Evolutionary conservation across 2,113 vertebrate species (phyloP), one percentile per base, ranked within the genome.

Genomic region (Sapajus apella): DNA sequence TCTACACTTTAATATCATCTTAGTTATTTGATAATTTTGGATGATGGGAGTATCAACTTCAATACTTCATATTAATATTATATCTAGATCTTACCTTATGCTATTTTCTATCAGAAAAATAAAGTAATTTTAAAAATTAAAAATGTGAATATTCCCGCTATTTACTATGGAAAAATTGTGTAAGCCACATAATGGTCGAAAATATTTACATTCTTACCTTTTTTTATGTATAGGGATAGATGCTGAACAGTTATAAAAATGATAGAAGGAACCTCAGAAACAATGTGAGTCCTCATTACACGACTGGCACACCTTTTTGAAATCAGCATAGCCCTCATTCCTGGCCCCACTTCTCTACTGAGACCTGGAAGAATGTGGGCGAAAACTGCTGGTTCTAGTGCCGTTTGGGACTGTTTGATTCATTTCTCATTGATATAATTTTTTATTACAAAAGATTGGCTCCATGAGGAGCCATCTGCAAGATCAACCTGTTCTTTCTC

Each of bases 71-170:
- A 72, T 25, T 76, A 76, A 56, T 32, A 13, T 61, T 68, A 16
- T 79, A 18, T 83, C 75, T 17, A 40, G 30, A 79, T 64, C 43
- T 79, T 86, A 20, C 68, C 9, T 81, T 80, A 80, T 40, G 35
- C 30, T 81, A 10, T 75, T 91, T 68, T 80, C 16, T 64, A 50
- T 35, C n/a, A 96, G 37, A 84, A 97, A 94, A 50, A 50, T 52
- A 75, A 61, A 56, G 4, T 23, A 80, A 32, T 92, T 52, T 2
- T 70, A 76, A 93, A 82, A 32, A 27, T 61, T n/a, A 8, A 68
- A 61, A 56, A 58, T 66, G 8, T 61, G 11, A 70, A 16, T 18
- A 90, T n/a, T 86, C 2, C 79, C 23, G 25, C 14, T 18, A 55
- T 68, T 96, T 20, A 58, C 11, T 3, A 16, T 52, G 40, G 58